A percentile compares a stretch with the other conserved stretches of the same genome.
These are phyloP conservation scores for Miichthys miiuy DNA, from an alignment of 2,797 vertebrate genomes.

Conservation along the genomic window DNA sequence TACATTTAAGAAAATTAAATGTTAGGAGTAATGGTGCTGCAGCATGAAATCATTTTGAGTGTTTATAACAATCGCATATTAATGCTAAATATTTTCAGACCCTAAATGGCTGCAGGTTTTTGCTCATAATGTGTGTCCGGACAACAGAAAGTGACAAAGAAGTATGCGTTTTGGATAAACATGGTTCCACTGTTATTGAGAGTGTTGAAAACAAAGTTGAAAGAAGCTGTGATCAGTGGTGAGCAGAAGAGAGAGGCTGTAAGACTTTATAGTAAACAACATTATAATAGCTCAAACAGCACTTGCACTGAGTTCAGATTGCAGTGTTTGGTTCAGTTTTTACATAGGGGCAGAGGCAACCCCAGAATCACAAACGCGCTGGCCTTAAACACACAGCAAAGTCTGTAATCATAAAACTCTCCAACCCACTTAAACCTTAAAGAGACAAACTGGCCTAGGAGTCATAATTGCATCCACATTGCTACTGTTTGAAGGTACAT, in stretches of 20 bases:
- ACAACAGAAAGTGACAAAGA: conserved; percentile 50
- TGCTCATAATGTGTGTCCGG: conserved; percentile 7
- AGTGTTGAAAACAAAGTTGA: conserved; percentile 66
- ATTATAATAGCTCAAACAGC: conserved; percentile 67
- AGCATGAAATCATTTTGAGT: conserved; percentile 4
- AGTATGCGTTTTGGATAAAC: conserved; percentile 52
- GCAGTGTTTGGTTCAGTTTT: conserved; percentile 71
- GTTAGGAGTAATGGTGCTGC: background rate
- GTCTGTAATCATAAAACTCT: conserved; percentile 82
- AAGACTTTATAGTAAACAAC: conserved; percentile 72
- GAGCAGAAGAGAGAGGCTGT: conserved; percentile 50
- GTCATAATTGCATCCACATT: conserved; percentile 82
- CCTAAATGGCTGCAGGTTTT: conserved; percentile 29
- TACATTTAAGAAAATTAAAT: conserved; percentile 13
- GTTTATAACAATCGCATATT: conserved; percentile 20
- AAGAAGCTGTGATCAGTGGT: conserved; percentile 57
- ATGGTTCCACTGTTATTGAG: conserved; percentile 46
- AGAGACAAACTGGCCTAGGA: conserved; percentile 79
- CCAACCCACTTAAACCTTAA: conserved; percentile 81
- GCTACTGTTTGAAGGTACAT: conserved; percentile 76
- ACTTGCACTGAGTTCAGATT: conserved; percentile 69
- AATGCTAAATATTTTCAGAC: conserved; percentile 37
- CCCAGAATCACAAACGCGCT: conserved; percentile 79
- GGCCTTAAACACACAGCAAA: conserved; percentile 80
- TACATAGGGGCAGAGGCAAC: conserved; percentile 71